Conservation (phyloP, 1,140 invertebrate genomes). For the Brachionus angularis region DNA sequence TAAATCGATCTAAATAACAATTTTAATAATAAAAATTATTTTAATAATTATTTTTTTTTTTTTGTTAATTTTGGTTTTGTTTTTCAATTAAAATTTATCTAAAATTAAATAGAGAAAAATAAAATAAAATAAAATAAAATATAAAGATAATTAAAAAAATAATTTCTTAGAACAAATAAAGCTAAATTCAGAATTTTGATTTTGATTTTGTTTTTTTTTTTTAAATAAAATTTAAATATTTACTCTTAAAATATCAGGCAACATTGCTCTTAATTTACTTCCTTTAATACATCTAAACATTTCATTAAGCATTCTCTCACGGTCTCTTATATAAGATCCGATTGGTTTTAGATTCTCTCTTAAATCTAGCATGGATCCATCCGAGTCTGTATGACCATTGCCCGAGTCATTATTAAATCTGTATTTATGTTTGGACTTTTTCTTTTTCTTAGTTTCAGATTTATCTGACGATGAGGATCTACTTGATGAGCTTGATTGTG, state of each 20-base stretch:
- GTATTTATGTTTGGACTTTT: background rate
- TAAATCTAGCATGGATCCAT: constrained; percentile 48
- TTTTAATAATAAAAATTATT: too few species aligned
- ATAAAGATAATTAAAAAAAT: background rate
- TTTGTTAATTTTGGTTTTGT: background rate
- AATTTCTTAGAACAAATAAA: background rate
- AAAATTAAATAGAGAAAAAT: constrained; percentile 18
- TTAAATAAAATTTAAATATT: background rate
- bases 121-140: background rate
- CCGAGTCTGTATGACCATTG: constrained; percentile 32
- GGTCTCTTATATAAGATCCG: constrained; percentile 49
- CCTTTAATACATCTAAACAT: constrained; percentile 52
- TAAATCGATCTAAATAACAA: too few species aligned
- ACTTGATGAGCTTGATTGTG: constrained; percentile 1
- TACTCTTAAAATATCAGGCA: constrained; percentile 55
- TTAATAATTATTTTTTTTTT: constrained; percentile 3
- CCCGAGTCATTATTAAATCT: constrained; percentile 18
- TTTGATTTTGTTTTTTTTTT: background rate
- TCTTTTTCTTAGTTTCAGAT: background rate
- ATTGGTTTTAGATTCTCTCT: constrained; percentile 50
- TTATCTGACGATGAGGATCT: background rate
- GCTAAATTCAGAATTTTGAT: background rate
- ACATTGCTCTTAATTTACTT: constrained; percentile 49
- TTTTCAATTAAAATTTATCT: constrained; percentile 19
- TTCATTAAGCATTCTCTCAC: constrained; percentile 50